Base-by-base conservation (phyloP, 2,888 invertebrate genomes). In the Oscheius sp. region DNA sequence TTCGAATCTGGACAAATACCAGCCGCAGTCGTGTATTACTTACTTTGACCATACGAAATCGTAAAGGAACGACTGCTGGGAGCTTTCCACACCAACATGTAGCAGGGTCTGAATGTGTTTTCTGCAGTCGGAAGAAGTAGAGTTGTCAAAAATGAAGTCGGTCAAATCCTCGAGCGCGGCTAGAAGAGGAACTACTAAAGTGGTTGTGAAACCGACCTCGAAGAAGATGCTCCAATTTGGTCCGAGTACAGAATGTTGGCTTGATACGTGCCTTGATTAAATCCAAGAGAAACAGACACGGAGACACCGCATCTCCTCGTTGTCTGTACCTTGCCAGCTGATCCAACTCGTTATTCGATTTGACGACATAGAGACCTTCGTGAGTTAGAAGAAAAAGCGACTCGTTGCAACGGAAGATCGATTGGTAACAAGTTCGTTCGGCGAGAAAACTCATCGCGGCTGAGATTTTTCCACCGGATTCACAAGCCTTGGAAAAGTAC, bases 391-490 rank as follows among this genome's bases (percentile, higher is more conserved):
- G n/a, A 32, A 42, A 21, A 7, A 74, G 29, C 71, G 65, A 75
- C 47, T 48, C 59, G 48, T 21, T 42, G 4, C 11, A n/a, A n/a
- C 70, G 78, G 9, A 60, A 74, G 7, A 84, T 73, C 3, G 86
- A 83, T 55, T 84, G 85, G 65, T 83, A 85, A 63, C 86, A 86
- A 1, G 80, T 83, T n/a, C 74, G 74, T 80, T 70, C 88, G 79
- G 84, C 83, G 47, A 84, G 51, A 73, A 89, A 89, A 88, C 92
- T 92, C 92, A 94, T 92, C 11, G 94, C 94, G 89, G 93, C 92
- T 89, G 93, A 93, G 77, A 94, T 98, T 89, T 96, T 95, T 0
- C 97, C 96, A 5, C 98, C 98, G 0, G 97, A 97, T 77, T 96
- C 96, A 55, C 96, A 91, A 0, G 94, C 97, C 82, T 86, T 68